A percentile compares a stretch with the other conserved stretches of the same genome.
These are phyloP conservation scores for Tiliacea aurago DNA, from an alignment of 2,888 invertebrate species.

Conservation along the genomic window DNA sequence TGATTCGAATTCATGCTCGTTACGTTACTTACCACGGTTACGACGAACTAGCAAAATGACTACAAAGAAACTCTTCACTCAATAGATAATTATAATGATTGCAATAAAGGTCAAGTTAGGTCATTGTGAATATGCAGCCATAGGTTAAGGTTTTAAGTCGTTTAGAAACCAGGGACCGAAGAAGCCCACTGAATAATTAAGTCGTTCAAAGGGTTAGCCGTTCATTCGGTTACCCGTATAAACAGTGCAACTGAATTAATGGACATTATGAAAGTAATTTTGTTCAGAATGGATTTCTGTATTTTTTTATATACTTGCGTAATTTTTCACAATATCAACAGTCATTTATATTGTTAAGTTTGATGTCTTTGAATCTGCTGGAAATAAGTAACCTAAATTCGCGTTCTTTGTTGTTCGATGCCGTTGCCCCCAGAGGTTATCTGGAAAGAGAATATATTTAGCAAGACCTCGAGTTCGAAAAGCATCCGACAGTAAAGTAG, in stretches of 20 bases:
- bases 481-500: conserved; percentile 73
- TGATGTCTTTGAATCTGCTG: conserved; percentile 73
- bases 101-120: conserved; percentile 58
- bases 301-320: neutral
- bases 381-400: conserved; percentile 81
- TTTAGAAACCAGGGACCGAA: conserved; percentile 28
- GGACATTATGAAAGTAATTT: too few relatives aligned
- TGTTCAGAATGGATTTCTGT: too few relatives aligned
- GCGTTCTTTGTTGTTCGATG: conserved; percentile 78
- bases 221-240: neutral
- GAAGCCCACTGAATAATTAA: neutral
- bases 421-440: conserved; percentile 81
- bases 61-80: conserved; percentile 47
- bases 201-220: neutral
- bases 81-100: conserved; percentile 52
- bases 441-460: conserved; percentile 80
- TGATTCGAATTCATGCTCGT: conserved; percentile 77
- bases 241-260: neutral
- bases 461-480: conserved; percentile 77
- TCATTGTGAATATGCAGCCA: conserved; percentile 52
- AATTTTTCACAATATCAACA: conserved; percentile 42
- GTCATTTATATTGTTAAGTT: conserved; percentile 77
- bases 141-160: conserved; percentile 49
- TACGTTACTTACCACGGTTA: conserved; percentile 55
- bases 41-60: conserved; percentile 41